These are phyloP conservation scores for Cyanoramphus novaezelandiae DNA, from an alignment of 2,113 vertebrate genomes.

Conservation along the genomic window DNA sequence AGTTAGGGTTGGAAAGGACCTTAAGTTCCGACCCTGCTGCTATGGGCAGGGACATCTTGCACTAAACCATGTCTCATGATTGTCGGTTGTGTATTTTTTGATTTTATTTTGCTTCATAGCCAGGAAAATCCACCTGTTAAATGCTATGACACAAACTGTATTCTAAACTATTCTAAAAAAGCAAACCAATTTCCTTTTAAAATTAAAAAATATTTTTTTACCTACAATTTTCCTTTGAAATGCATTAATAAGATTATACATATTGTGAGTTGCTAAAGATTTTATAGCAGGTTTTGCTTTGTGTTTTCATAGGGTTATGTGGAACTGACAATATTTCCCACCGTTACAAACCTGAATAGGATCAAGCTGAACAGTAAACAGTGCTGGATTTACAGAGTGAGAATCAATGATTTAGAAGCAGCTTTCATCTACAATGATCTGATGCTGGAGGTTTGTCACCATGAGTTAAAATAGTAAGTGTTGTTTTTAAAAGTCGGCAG, in stretches of 20 bases:
- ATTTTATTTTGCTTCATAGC: background rate
- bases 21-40: background rate
- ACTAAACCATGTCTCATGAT: background rate
- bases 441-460: conserved; percentile 95
- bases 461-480: conserved; percentile 97
- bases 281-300: conserved; percentile 23
- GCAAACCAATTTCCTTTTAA: background rate
- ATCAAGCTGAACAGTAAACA: conserved; percentile 99
- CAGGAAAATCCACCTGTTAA: background rate
- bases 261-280: background rate
- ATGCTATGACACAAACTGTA: background rate
- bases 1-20: no score
- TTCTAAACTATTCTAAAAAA: background rate
- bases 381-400: conserved; percentile 94
- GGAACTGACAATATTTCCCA: conserved; percentile 95
- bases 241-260: background rate
- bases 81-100: background rate
- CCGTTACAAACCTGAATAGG: conserved; percentile 93
- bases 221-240: background rate
- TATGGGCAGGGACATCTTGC: background rate
- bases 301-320: conserved; percentile 85
- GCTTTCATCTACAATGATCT: conserved; percentile 98
- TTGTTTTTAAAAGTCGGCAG: background rate
- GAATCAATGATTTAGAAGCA: conserved; percentile 94
- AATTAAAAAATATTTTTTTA: background rate